Conservation (phyloP, 1,140 invertebrate genomes). For the Polyergus mexicanus region DNA sequence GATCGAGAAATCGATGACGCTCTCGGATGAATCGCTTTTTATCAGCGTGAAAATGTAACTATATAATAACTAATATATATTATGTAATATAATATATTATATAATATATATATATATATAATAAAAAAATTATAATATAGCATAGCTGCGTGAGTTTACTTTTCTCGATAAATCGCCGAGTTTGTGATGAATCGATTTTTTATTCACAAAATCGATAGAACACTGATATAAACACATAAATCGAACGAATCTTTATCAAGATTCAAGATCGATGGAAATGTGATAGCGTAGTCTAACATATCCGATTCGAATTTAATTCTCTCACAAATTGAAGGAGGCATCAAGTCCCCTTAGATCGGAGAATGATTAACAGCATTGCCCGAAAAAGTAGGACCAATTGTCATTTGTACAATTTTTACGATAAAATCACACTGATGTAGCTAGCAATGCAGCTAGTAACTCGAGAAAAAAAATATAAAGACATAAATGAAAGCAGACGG, state of each 20-base stretch:
- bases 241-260: not conserved
- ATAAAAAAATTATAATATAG: too few relatives aligned
- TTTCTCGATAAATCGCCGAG: slow-evolving; percentile 68
- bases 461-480: slow-evolving; percentile 22
- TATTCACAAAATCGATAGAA: too few relatives aligned
- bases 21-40: not conserved
- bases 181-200: not conserved
- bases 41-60: not conserved
- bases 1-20: not conserved
- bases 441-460: not conserved
- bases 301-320: slow-evolving; percentile 29
- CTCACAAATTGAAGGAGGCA: not conserved
- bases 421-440: not conserved
- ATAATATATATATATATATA: too few relatives aligned
- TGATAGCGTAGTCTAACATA: slow-evolving; percentile 44
- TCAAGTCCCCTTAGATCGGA: not conserved
- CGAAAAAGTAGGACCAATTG: slow-evolving; percentile 47
- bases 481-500: slow-evolving; percentile 19
- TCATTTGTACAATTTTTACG: not conserved
- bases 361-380: not conserved
- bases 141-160: not conserved
- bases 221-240: not conserved
- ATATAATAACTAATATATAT: too few relatives aligned
- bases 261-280: slow-evolving; percentile 4
- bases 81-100: too few relatives aligned